Conservation (phyloP, 1,140 invertebrate species). For the Conopomorpha cramerella region DNA sequence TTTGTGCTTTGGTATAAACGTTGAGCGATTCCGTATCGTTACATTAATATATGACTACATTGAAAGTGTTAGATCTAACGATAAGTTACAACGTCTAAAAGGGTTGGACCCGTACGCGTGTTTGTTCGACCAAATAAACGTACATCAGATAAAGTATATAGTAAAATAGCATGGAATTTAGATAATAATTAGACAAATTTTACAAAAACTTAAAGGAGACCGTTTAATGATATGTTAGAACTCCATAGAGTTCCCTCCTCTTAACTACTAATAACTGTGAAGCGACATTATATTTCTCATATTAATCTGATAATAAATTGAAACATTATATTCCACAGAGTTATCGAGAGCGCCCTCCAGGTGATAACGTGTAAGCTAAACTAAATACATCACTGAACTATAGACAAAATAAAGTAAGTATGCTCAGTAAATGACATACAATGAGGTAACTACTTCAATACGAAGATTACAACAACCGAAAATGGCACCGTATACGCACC, state of each 20-base stretch:
- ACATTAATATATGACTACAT: conserved; percentile 51
- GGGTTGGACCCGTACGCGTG: conserved; percentile 57
- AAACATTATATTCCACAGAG: too few relatives aligned
- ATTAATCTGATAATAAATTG: too few relatives aligned
- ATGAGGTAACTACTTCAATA: conserved; percentile 28
- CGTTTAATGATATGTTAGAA: conserved; percentile 59
- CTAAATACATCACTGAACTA: not conserved
- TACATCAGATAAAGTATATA: conserved; percentile 17
- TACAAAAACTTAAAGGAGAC: conserved; percentile 53
- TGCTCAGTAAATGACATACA: too few relatives aligned
- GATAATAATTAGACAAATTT: conserved; percentile 25
- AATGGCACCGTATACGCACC: conserved; percentile 42
- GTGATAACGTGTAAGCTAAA: too few relatives aligned
- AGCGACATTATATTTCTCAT: too few relatives aligned
- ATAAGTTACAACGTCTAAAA: conserved; percentile 43
- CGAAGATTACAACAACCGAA: conserved; percentile 49
- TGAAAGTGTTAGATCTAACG: conserved; percentile 47
- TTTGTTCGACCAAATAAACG: conserved; percentile 40
- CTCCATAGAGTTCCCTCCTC: conserved; percentile 47
- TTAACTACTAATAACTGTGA: conserved; percentile 46
- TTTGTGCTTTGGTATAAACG: conserved; percentile 60
- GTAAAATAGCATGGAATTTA: conserved; percentile 37
- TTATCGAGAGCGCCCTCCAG: too few relatives aligned
- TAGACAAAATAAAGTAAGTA: too few relatives aligned
- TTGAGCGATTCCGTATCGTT: conserved; percentile 51